These are phyloP conservation scores for Apotomis betuletana DNA, from an alignment of 2,888 invertebrate species.

Conservation along the genomic window DNA sequence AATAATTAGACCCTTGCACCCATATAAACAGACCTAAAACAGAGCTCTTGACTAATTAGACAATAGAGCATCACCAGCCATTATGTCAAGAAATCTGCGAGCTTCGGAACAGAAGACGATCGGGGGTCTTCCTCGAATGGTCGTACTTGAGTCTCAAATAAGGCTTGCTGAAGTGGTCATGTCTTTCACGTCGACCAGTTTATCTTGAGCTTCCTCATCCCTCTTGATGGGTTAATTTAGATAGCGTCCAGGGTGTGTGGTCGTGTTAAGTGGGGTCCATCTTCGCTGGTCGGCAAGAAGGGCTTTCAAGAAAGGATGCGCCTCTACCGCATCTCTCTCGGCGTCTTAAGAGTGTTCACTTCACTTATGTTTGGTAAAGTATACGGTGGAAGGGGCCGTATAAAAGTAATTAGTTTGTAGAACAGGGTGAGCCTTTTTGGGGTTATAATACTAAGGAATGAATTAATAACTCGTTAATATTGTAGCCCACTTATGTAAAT, in stretches of 20 bases:
- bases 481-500: neutral
- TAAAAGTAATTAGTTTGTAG: constrained; percentile 37
- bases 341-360: constrained; percentile 55
- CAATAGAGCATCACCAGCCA: constrained; percentile 48
- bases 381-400: constrained; percentile 40
- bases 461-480: neutral
- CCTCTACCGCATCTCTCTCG: constrained; percentile 63
- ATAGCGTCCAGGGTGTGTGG: constrained; percentile 53
- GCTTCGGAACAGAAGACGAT: constrained; percentile 47
- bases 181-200: constrained; percentile 64
- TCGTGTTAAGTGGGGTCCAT: constrained; percentile 55
- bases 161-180: constrained; percentile 73
- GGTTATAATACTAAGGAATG: constrained; percentile 4
- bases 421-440: constrained; percentile 8
- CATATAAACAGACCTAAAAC: constrained; percentile 34
- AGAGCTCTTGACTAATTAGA: constrained; percentile 51
- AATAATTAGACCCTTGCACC: constrained; percentile 45
- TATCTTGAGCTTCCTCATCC: constrained; percentile 55
- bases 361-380: constrained; percentile 48
- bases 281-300: constrained; percentile 56
- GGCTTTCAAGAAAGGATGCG: constrained; percentile 64
- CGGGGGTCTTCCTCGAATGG: constrained; percentile 54
- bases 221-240: constrained; percentile 61
- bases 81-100: constrained; percentile 51
- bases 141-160: constrained; percentile 66